Evolutionary conservation across 2,113 vertebrate species (phyloP).

Genomic region (Perca flavescens): DNA sequence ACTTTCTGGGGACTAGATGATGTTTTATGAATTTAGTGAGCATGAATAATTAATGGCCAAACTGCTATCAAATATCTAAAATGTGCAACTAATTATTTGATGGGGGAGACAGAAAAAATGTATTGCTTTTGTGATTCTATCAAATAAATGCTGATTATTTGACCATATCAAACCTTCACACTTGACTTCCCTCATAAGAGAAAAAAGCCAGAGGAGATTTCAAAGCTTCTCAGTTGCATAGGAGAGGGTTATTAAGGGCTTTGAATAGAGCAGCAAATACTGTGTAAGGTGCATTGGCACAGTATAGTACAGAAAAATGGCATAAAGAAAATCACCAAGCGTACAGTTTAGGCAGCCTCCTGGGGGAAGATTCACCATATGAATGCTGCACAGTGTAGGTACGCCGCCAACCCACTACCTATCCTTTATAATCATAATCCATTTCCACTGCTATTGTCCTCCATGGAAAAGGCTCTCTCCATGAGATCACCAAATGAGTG

Average conservation of each 20-base stretch:
- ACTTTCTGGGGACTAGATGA: constrained; percentile 82
- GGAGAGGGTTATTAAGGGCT: constrained; percentile 31
- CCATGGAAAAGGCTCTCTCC: constrained; percentile 71
- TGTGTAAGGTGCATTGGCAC: constrained; percentile 16
- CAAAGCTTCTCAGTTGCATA: constrained; percentile 36
- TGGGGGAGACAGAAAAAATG: constrained; percentile 41
- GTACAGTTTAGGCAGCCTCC: constrained; percentile 62
- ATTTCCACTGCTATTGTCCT: constrained; percentile 81
- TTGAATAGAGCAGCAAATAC: constrained; percentile 29
- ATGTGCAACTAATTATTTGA: constrained; percentile 79
- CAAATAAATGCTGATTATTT: constrained; percentile 74
- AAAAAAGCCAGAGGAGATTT: constrained; percentile 60
- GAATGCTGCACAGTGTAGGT: constrained; percentile 58
- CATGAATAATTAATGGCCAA: constrained; percentile 83
- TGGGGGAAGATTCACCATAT: constrained; percentile 43
- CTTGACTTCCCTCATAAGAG: constrained; percentile 61
- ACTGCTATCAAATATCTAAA: constrained; percentile 78
- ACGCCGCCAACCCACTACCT: constrained; percentile 60
- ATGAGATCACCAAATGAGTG: constrained; percentile 72
- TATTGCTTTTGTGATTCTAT: constrained; percentile 70
- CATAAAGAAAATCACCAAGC: constrained; percentile 34
- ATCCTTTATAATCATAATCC: constrained; percentile 80
- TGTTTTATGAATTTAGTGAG: constrained; percentile 85
- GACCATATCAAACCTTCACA: constrained; percentile 76
- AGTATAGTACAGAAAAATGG: constrained; percentile 22